phyloP scores from a whole-genome alignment of 2,113 vertebrate genomes.

The Bos taurus region ARS-UCD2.0 NC_037357.1:106280001-106280500 shows the following conservation, averaged over 20 bases:
- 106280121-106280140: not conserved
- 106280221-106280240: not conserved
- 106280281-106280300: not conserved
- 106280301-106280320: not conserved
- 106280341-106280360: not conserved
- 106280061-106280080: not conserved
- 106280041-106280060: not conserved
- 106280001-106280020: not conserved
- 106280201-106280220: not conserved
- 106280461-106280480: not conserved
- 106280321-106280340: too few species aligned
- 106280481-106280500: not conserved
- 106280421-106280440: not conserved
- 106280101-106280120: not conserved
- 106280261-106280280: not conserved
- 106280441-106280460: not conserved
- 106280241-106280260: not conserved
- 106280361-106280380: not conserved
- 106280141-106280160: not conserved
- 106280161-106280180: not conserved
- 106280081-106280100: not conserved
- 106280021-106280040: not conserved
- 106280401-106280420: not conserved
- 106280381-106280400: not conserved
- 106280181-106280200: not conserved